Evolutionary conservation across 2,797 vertebrate species (phyloP).

Genomic region (Todus mexicanus): DNA sequence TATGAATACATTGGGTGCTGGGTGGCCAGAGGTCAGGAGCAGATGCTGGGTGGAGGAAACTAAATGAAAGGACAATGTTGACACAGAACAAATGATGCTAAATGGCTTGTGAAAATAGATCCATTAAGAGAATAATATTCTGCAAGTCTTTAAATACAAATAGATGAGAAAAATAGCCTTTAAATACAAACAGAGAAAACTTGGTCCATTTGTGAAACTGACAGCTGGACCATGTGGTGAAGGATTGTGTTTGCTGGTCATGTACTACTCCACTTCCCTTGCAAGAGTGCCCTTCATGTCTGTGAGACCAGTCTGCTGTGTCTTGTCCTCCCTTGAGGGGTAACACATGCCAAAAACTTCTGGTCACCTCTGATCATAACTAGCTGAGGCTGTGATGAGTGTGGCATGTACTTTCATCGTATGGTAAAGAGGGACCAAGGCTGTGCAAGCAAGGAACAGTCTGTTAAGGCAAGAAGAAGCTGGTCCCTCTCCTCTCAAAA

Average conservation of each 20-base stretch:
- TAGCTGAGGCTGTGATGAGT: background rate
- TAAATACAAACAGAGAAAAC: slow-evolving; percentile 13
- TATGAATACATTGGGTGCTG: slow-evolving; percentile 1
- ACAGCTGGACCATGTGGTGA: background rate
- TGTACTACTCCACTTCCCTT: background rate
- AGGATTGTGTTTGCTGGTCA: background rate
- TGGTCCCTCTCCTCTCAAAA: background rate
- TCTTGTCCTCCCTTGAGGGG: background rate
- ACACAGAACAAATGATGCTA: slow-evolving; percentile 52
- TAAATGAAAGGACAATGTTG: slow-evolving; percentile 40
- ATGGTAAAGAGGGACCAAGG: background rate
- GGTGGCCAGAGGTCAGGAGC: slow-evolving; percentile 32
- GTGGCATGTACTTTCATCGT: background rate
- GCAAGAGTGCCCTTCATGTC: background rate
- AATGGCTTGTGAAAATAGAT: slow-evolving; percentile 40
- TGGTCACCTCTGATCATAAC: background rate
- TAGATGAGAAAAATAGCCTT: slow-evolving; percentile 8
- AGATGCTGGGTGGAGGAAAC: background rate
- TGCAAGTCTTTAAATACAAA: slow-evolving; percentile 28
- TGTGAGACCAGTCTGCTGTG: background rate
- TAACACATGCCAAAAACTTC: background rate
- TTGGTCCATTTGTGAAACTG: background rate
- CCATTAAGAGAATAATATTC: slow-evolving; percentile 31
- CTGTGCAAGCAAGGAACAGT: background rate
- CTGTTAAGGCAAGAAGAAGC: background rate